Evolutionary conservation across 1,140 invertebrate genomes (phyloP).

Genomic region (Zaprionus ghesquierei): DNA sequence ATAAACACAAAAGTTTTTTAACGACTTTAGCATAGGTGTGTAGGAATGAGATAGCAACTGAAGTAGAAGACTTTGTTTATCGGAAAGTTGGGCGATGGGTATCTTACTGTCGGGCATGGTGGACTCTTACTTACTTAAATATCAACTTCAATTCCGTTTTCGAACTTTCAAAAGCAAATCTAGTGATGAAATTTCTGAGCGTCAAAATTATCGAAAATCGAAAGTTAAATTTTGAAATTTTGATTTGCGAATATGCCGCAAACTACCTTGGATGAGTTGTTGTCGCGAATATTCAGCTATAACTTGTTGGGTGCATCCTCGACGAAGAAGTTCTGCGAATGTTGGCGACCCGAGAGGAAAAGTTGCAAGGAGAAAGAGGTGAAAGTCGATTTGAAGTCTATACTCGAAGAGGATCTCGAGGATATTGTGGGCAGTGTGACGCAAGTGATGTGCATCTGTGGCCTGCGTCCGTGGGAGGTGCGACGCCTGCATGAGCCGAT

Average conservation of each 20-base stretch:
- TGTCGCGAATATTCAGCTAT: too few species aligned
- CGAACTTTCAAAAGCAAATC: background rate
- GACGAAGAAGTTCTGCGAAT: slow-evolving; percentile 8
- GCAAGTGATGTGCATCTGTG: slow-evolving; percentile 68
- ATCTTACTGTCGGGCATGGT: too few species aligned
- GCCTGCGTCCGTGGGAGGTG: slow-evolving; percentile 53
- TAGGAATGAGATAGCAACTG: too few species aligned
- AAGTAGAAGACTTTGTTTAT: too few species aligned
- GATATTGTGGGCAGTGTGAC: slow-evolving; percentile 57
- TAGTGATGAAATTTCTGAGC: background rate
- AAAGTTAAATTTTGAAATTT: background rate
- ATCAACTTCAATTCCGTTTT: background rate
- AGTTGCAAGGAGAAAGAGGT: background rate
- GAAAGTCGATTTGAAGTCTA: background rate
- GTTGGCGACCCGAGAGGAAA: background rate
- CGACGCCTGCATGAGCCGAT: slow-evolving; percentile 39
- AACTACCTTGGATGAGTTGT: too few species aligned
- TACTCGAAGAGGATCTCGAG: slow-evolving; percentile 35
- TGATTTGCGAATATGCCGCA: background rate
- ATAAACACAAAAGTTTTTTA: too few species aligned
- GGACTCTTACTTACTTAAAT: too few species aligned
- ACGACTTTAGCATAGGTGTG: too few species aligned
- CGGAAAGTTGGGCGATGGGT: too few species aligned
- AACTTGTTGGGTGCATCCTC: too few species aligned
- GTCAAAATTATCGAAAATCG: background rate